Evolutionary conservation across 2,113 vertebrate species (phyloP).

Genomic region (Aptenodytes forsteri): DNA sequence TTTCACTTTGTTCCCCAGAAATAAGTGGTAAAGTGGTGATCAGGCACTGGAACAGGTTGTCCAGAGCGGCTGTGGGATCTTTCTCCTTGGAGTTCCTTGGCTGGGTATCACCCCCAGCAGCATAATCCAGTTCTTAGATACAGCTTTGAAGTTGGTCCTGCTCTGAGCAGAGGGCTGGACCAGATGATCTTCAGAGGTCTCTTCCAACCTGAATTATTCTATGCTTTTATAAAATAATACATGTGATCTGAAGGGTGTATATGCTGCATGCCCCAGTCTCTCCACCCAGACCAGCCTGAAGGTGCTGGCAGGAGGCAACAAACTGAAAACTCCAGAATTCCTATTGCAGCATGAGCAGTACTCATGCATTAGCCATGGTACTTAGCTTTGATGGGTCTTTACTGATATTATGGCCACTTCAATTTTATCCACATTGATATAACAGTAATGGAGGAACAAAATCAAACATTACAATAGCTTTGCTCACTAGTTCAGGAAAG

Average conservation of each 20-base stretch:
- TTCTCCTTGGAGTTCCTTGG: not conserved
- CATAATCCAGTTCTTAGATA: not conserved
- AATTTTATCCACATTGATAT: not conserved
- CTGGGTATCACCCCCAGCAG: not conserved
- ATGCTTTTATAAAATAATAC: not conserved
- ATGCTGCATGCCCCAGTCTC: not conserved
- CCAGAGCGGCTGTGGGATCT: not conserved
- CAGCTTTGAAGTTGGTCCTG: not conserved
- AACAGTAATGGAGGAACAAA: not conserved
- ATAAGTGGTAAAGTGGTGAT: not conserved
- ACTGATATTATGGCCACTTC: not conserved
- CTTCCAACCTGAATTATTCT: not conserved
- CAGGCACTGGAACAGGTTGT: not conserved
- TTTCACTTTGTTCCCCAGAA: not conserved
- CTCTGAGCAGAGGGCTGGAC: not conserved
- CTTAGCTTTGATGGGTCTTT: not conserved
- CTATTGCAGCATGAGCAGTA: not conserved
- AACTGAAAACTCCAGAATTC: not conserved
- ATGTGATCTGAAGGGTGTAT: not conserved
- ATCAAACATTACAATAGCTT: not conserved
- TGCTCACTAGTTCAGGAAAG: not conserved
- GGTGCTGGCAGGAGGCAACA: not conserved
- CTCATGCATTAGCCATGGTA: rapidly evolving
- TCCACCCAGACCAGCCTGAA: not conserved
- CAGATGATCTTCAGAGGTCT: not conserved